Conservation (phyloP, 2,797 vertebrate species). For the Falco peregrinus region DNA sequence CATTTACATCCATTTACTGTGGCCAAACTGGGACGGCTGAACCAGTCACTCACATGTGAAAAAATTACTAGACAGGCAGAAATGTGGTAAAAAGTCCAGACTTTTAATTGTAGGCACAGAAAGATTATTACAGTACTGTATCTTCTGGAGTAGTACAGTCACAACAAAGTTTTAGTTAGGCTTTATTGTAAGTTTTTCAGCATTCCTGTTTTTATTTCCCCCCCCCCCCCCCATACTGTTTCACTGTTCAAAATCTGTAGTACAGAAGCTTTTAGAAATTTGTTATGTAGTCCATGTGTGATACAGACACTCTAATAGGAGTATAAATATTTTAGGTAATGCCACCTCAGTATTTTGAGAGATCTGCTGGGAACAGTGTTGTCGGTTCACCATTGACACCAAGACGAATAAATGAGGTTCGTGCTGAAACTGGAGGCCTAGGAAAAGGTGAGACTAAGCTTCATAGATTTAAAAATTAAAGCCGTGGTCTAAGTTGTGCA, state of each 20-base stretch:
- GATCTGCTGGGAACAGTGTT: constrained; percentile 68
- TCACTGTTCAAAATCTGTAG: not conserved
- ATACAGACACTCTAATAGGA: not conserved
- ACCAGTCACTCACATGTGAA: not conserved
- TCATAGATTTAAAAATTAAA: not conserved
- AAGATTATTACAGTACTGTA: too few relatives aligned
- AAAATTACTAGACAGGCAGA: not conserved
- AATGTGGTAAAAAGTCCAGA: not conserved
- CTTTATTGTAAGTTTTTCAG: not conserved
- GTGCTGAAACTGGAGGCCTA: constrained; percentile 71
- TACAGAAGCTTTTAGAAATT: not conserved
- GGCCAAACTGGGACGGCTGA: not conserved
- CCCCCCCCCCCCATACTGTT: not conserved
- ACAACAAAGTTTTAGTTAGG: not conserved
- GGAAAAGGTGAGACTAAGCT: constrained; percentile 72
- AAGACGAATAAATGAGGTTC: constrained; percentile 78
- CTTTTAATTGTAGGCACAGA: not conserved
- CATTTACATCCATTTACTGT: not conserved
- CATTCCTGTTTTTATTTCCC: not conserved
- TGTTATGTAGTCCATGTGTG: not conserved
- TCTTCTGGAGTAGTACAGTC: not conserved
- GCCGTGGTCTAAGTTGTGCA: too few relatives aligned
- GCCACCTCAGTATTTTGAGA: constrained; percentile 89
- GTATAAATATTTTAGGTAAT: constrained; percentile 82
- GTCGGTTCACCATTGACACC: constrained; percentile 77